Conservation (phyloP, 2,888 invertebrate genomes). For the Drosophila borborema region DNA sequence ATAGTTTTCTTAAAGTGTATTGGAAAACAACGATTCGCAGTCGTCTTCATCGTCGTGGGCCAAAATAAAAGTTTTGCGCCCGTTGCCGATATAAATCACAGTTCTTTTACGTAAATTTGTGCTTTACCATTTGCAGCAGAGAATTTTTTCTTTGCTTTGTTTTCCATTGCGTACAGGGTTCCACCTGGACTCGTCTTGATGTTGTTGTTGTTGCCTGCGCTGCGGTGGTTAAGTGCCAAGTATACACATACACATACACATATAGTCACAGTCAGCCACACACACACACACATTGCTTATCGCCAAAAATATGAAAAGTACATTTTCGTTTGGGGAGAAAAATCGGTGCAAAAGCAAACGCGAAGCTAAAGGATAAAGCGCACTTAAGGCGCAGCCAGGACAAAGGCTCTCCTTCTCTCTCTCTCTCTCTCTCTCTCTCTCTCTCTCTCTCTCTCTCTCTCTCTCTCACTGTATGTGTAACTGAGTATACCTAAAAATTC, state of each 20-base stretch:
- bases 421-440: not conserved
- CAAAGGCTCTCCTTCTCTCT: slow-evolving; percentile 17
- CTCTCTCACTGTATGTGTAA: slow-evolving; percentile 3
- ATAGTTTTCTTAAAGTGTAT: slow-evolving; percentile 9
- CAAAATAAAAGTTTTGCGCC: slow-evolving; percentile 81
- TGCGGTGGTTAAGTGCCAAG: slow-evolving; percentile 66
- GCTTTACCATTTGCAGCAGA: slow-evolving; percentile 80
- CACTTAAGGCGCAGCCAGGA: slow-evolving; percentile 62
- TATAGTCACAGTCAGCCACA: slow-evolving; percentile 6
- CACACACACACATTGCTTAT: slow-evolving; percentile 50
- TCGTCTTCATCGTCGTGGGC: slow-evolving; percentile 44
- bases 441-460: too few relatives aligned
- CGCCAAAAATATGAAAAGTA: slow-evolving; percentile 80
- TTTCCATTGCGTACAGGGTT: slow-evolving; percentile 28
- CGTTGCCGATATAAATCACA: slow-evolving; percentile 82
- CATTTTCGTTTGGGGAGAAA: slow-evolving; percentile 51
- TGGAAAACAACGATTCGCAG: slow-evolving; percentile 33
- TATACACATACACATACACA: slow-evolving; percentile 35
- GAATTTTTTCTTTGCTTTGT: slow-evolving; percentile 44
- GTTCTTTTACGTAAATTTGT: slow-evolving; percentile 85
- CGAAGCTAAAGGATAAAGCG: slow-evolving; percentile 59
- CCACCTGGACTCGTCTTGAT: slow-evolving; percentile 51
- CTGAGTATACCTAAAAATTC: slow-evolving; percentile 30
- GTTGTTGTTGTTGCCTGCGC: slow-evolving; percentile 34
- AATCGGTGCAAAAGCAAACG: slow-evolving; percentile 28